Base-by-base conservation (phyloP, 2,888 invertebrate genomes). In the Steromphala cineraria region DNA sequence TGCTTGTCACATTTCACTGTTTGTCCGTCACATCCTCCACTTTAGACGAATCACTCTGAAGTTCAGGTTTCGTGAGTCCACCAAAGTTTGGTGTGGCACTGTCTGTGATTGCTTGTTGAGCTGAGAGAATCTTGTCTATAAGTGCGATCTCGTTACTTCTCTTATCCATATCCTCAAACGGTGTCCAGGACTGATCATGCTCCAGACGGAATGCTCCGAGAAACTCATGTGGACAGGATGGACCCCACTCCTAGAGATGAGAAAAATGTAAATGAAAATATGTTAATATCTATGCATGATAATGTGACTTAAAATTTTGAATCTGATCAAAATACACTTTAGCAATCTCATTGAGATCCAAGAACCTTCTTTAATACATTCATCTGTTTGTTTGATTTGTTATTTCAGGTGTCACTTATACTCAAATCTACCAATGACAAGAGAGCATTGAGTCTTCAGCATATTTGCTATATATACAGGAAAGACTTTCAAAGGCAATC, bases 101-200 rank as follows among this genome's bases (percentile, higher is more conserved):
- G 67, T 88, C 88, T 5, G 87, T 86, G 5, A 91, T 83, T n/a
- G 91, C 90, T 56, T 89, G 85, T 81, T 90, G 90, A 15, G 89
- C 87, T 79, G 89, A 88, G 74, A 90, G 84, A 5, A 92, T 88
- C 84, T 91, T 91, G 86, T 92, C 89, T 55, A 92, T 89, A 15
- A 92, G 77, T 0, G 87, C 90, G 67, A 88, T 88, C 81, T 91
- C 91, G 67, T 87, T 79, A 40, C 85, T 84, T 36, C 90, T 83
- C 71, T 86, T 81, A 17, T 88, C 87, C 2, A 93, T 81, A 28
- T 93, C 92, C 21, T 94, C 94, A 74, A 94, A 87, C 0, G 95
- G 94, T 0, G 96, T 96, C 96, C 96, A 97, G 13, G 95, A 95
- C 88, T 95, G 94, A 92, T 97, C 96, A 62, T 94, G 93, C 91